Conservation (phyloP, 2,888 invertebrate species). For the Clusia tigrina region DNA sequence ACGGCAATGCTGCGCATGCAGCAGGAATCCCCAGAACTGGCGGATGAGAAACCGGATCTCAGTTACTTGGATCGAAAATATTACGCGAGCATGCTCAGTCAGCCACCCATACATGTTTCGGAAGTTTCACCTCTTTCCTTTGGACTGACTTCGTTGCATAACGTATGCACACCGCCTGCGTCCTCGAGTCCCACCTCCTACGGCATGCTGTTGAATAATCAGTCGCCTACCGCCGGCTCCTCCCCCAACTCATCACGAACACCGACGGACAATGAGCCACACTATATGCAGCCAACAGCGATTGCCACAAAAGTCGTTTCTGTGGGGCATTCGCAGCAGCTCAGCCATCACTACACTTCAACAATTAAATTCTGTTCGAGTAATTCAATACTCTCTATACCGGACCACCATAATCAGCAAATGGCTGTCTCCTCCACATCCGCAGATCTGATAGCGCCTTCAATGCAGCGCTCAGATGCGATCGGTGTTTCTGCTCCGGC, state of each 20-base stretch:
- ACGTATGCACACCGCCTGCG: conserved; percentile 51
- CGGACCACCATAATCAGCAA: conserved; percentile 41
- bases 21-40: conserved; percentile 55
- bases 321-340: conserved; percentile 37
- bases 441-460: conserved; percentile 35
- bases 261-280: conserved; percentile 50
- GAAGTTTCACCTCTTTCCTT: conserved; percentile 44
- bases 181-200: conserved; percentile 53
- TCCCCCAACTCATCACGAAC: conserved; percentile 49
- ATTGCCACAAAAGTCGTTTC: conserved; percentile 35
- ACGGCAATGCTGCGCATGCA: conserved; percentile 42
- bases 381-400: conserved; percentile 52
- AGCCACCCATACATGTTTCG: conserved; percentile 15
- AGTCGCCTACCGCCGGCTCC: conserved; percentile 52
- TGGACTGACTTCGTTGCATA: conserved; percentile 45
- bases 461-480: conserved; percentile 42
- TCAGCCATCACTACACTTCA: conserved; percentile 60
- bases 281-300: conserved; percentile 35
- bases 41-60: conserved; percentile 59
- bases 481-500: conserved; percentile 19
- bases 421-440: conserved; percentile 10
- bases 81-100: conserved; percentile 45
- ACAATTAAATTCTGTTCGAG: conserved; percentile 64
- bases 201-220: conserved; percentile 44
- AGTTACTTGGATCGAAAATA: conserved; percentile 59